Base-by-base conservation (phyloP, 1,140 invertebrate species). In the Hycleus phaleratus region DNA sequence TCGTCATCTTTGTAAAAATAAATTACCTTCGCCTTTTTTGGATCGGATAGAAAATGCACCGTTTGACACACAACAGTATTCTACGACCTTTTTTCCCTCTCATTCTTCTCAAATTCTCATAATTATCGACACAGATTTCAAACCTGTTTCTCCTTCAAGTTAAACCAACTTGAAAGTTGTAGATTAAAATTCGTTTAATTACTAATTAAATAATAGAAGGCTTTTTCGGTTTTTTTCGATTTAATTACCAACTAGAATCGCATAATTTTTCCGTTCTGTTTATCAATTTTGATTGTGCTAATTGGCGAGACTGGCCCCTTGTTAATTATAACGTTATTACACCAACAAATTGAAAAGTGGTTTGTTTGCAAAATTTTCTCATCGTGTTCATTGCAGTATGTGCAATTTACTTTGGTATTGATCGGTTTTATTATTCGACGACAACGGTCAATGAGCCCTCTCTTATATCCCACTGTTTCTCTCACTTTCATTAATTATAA, bases 401-500 rank as follows among this genome's bases (percentile, higher is more conserved):
- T 26, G 38, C n/a, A 50, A 10, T 32, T 32, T 32, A 32, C 42
- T 52, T 40, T 51, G 39, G 56, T 43, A 58, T 58, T 45, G 46
- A 52, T 51, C 49, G 49, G 40, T 50, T 50, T 49, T 50, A 58
- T 52, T 58, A 25, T 42, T 49, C 56, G 56, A 49, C 47, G 44
- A 43, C 60, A 50, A 46, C 61, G 63, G 63, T 62, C 63, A 65
- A 49, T 65, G 63, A 60, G 63, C 58, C 49, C 38, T 38, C 32
- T 38, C 45, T 32, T 18, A 18, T 18, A 18, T 18, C 18, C 32
- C 32, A 32, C 7, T 5, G 32, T 32, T 7, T 32, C 4, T 32
- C 32, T 32, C 32, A 5, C 4, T 32, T 7, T 32, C 32, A 32
- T 7, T 5, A 4, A 32, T 32, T 32, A 18, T 7, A 32, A 32